Evolutionary conservation across 2,113 vertebrate genomes (phyloP), one percentile per base, ranked within the genome.

Genomic region (Delphinus delphis): DNA sequence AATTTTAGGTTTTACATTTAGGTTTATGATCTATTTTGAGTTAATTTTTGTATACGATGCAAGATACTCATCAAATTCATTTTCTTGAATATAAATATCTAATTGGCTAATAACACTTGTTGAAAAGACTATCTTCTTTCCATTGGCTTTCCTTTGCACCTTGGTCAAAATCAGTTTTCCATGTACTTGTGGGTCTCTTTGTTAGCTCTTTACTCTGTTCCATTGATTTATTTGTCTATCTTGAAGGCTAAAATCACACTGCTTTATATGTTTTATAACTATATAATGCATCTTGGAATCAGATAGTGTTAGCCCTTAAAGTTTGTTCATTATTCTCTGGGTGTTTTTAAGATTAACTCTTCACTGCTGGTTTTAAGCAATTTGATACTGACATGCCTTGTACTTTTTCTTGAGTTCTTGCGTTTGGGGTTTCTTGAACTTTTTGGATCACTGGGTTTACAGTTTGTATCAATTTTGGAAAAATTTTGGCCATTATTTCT

Each of bases 371-470:
- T 77, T 89, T 77, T 60, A 71, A 84, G 53, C n/a, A 36, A 63
- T 93, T 15, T 41, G 31, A 82, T 82, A 74, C 26, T 47, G 55
- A 79, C 8, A 36, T 47, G 21, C 9, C 36, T 81, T 95, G 50
- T 80, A 87, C 11, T 87, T 95, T 92, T 87, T 80, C 41, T 95
- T 63, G 31, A 73, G 74, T 36, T 87, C 47, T 79, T 84, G 25
- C 38, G 15, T 38, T 47, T 92, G 11, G 53, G 28, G 23, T 44
- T 92, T 31, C 11, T 55, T 67, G 67, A 88, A 62, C 1, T 33
- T 80, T 62, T 53, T 62, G n/a, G 8, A 83, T 83, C 50, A 44
- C 20, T 62, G 26, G 6, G 12, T 84, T 82, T 67, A 88, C 38
- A 60, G 1, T 53, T 60, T 83, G 70, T 68, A 84, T 79, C 33